Conservation (phyloP, 2,797 vertebrate species). For the Ctenosaura bakeri region DNA sequence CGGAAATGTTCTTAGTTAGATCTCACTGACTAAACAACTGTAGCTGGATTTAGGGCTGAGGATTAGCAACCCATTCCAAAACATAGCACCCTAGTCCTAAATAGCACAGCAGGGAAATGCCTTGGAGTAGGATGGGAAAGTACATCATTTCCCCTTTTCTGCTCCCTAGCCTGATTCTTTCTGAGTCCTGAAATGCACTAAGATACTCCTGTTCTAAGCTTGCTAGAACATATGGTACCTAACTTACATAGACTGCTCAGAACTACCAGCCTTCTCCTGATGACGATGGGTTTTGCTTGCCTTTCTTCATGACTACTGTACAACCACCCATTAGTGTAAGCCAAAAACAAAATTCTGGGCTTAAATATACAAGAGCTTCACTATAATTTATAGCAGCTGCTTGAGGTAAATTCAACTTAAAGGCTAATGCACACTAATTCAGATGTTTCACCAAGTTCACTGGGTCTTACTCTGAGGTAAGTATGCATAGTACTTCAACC, state of each 20-base stretch:
- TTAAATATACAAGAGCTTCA: neutral
- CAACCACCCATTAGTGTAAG: too few relatives aligned
- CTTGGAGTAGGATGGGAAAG: neutral
- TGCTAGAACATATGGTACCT: neutral
- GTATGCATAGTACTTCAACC: neutral
- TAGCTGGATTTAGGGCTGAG: too few relatives aligned
- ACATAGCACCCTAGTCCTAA: neutral
- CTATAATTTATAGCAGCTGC: neutral
- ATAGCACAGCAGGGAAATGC: neutral
- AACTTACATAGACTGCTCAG: too few relatives aligned
- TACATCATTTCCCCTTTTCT: neutral
- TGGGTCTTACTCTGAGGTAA: neutral
- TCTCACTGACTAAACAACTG: too few relatives aligned
- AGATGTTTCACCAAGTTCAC: neutral
- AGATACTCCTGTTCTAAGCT: neutral
- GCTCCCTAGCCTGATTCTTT: neutral
- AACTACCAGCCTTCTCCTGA: too few relatives aligned
- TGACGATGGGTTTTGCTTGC: too few relatives aligned
- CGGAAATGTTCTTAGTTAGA: too few relatives aligned
- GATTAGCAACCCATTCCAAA: neutral
- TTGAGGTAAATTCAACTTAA: neutral
- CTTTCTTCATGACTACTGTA: too few relatives aligned
- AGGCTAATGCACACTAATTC: neutral
- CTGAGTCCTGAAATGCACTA: neutral
- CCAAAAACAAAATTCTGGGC: too few relatives aligned